Percentiles rank a stretch among this genome's conserved stretches.
Evolutionary conservation across 2,113 vertebrate species (phyloP).

Genomic region (Tupaia chinensis): DNA sequence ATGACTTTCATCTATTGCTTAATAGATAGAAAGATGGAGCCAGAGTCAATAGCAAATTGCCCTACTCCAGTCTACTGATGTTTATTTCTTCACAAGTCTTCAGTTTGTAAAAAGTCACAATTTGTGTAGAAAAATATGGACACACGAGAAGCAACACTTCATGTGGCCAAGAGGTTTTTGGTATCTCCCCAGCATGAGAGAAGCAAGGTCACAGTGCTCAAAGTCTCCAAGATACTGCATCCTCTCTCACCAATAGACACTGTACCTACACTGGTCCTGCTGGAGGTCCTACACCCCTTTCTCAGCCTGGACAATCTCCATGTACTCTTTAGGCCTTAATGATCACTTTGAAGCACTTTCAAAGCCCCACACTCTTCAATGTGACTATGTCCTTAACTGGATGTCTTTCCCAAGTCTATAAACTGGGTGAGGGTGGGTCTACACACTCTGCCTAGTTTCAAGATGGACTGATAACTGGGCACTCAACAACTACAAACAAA

Average conservation of each 20-base stretch:
- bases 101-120: neutral
- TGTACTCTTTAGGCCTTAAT: neutral
- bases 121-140: neutral
- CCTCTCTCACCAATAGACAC: no score
- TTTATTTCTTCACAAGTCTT: neutral
- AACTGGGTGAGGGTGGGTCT: fast-evolving
- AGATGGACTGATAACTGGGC: neutral
- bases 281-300: neutral
- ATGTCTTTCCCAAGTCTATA: neutral
- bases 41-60: neutral
- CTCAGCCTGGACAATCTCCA: neutral
- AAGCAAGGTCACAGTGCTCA: neutral
- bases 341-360: neutral
- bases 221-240: neutral
- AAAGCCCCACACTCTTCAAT: no score
- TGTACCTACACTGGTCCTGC: no score
- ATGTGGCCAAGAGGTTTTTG: neutral
- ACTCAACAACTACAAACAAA: neutral
- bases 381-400: neutral
- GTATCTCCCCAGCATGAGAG: neutral
- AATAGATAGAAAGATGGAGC: neutral
- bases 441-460: fast-evolving
- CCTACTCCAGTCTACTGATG: neutral
- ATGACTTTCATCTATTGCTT: neutral
- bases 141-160: neutral